phyloP scores from a whole-genome alignment of 2,888 invertebrate species.

The Cistogaster globosa region DNA sequence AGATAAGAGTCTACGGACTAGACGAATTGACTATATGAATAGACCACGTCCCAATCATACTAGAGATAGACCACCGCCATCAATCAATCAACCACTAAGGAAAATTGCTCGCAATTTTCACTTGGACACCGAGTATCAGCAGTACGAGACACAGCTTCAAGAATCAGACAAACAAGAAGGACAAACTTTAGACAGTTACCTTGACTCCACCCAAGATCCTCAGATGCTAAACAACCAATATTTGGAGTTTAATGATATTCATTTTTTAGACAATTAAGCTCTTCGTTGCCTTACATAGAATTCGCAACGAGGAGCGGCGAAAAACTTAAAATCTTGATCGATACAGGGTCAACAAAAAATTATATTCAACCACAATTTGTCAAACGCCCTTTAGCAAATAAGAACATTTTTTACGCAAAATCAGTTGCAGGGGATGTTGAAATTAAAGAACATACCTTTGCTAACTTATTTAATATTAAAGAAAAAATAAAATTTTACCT shows the following conservation, averaged over 20 bases:
- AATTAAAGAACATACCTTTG: conserved; percentile 38
- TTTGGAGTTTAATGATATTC: too few species aligned
- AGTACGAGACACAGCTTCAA: not conserved
- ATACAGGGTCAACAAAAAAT: conserved; percentile 24
- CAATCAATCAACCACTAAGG: conserved; percentile 24
- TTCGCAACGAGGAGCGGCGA: conserved; percentile 36
- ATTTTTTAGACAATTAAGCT: conserved; percentile 13
- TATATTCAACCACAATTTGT: conserved; percentile 22
- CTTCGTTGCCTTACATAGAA: conserved; percentile 49
- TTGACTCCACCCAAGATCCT: not conserved
- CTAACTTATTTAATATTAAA: conserved; percentile 18
- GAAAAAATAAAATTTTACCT: conserved; percentile 29
- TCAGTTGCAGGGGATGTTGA: conserved; percentile 15
- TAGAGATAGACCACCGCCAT: conserved; percentile 28
- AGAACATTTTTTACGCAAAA: not conserved
- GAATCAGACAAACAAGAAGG: not conserved
- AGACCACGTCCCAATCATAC: not conserved
- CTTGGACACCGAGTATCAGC: not conserved
- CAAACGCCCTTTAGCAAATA: conserved; percentile 16
- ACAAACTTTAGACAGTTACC: not conserved
- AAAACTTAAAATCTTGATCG: not conserved
- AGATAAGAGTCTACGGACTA: too few species aligned
- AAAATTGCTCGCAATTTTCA: conserved; percentile 6
- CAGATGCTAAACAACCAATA: not conserved
- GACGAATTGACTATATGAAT: too few species aligned